Evolutionary conservation across 2,113 vertebrate species (phyloP).

Genomic region (Burhinus bistriatus): DNA sequence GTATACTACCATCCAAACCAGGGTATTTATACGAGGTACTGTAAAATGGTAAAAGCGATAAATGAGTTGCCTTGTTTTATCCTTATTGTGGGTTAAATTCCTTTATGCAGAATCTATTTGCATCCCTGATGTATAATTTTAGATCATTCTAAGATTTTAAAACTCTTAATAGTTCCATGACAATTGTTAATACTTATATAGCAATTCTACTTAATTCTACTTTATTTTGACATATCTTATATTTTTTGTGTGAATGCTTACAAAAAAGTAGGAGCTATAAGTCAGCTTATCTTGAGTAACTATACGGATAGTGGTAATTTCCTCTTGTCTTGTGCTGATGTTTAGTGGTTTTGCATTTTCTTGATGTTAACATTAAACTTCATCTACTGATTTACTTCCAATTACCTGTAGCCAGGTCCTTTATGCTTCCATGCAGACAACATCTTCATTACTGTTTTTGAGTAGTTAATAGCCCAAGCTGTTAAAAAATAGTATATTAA

Average conservation of each 20-base stretch:
- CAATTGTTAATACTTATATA: neutral
- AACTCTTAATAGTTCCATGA: neutral
- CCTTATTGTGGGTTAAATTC: neutral
- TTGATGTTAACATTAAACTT: neutral
- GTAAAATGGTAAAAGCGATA: neutral
- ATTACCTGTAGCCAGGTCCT: neutral
- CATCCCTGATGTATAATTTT: neutral
- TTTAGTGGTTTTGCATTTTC: neutral
- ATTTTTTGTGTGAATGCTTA: neutral
- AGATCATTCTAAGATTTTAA: neutral
- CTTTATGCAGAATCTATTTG: neutral
- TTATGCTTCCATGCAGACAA: neutral
- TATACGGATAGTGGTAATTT: neutral
- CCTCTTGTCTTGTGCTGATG: neutral
- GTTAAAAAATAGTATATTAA: neutral
- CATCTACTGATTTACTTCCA: neutral
- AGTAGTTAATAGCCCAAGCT: neutral
- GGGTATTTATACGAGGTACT: neutral
- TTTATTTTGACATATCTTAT: neutral
- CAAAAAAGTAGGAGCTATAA: neutral
- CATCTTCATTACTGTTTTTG: neutral
- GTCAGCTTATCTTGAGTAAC: neutral
- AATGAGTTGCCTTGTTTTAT: neutral
- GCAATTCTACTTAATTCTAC: neutral
- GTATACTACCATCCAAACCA: neutral